Conservation (phyloP, 1,140 invertebrate genomes). For the Heliconius himera region DNA sequence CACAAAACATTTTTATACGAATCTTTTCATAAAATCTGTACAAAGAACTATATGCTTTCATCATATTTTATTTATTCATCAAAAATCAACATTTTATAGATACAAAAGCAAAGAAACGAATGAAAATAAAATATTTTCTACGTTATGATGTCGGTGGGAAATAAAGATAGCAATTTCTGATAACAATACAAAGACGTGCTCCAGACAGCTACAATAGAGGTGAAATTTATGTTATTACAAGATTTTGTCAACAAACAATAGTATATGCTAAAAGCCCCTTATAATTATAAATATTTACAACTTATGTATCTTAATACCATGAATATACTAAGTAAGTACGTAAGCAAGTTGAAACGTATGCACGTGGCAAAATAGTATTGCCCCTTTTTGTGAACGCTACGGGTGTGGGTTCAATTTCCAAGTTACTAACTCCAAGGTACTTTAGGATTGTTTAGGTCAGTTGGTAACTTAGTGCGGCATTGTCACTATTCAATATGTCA, state of each 20-base stretch:
- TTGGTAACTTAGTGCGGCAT: too few relatives aligned
- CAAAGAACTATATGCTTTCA: not conserved
- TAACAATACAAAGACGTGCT: conserved; percentile 9
- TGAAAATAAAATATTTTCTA: conserved; percentile 12
- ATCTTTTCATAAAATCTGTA: not conserved
- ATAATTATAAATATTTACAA: not conserved
- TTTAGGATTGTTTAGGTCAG: too few relatives aligned
- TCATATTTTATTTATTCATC: not conserved
- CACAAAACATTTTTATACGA: not conserved
- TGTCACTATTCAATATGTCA: too few relatives aligned
- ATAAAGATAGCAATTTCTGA: conserved; percentile 14
- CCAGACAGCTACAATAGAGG: not conserved
- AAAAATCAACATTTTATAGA: not conserved
- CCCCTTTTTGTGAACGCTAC: too few relatives aligned
- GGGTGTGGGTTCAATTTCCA: too few relatives aligned
- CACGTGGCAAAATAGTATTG: not conserved
- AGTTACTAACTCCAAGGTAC: too few relatives aligned
- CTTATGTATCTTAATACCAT: not conserved
- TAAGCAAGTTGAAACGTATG: not conserved
- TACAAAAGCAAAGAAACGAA: not conserved
- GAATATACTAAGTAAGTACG: too few relatives aligned
- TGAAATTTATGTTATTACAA: conserved; percentile 4
- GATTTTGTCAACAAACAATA: not conserved
- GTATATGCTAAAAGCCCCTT: not conserved
- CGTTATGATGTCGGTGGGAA: not conserved